A percentile compares a stretch with the other conserved stretches of the same genome.
Conservation (phyloP, 2,113 vertebrate genomes). For the Vanacampus margaritifer region DNA sequence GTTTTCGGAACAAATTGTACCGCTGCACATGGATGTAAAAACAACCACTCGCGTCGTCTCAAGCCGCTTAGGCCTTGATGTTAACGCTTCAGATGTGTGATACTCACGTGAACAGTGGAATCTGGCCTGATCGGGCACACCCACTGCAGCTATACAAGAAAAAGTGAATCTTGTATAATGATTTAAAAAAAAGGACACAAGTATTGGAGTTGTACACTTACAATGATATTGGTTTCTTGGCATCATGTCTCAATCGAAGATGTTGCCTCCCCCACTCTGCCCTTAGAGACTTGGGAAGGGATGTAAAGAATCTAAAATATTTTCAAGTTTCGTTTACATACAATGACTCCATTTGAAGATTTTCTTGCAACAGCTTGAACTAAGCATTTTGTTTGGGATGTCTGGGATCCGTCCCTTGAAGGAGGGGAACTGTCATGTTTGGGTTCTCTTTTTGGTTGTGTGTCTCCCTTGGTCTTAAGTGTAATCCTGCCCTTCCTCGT, state of each 20-base stretch:
- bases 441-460: no score
- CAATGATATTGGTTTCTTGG: slow-evolving; percentile 64
- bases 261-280: slow-evolving; percentile 76
- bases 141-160: slow-evolving; percentile 58
- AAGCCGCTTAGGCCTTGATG: slow-evolving; percentile 8
- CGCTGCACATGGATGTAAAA: slow-evolving; percentile 53
- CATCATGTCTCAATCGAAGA: slow-evolving; percentile 54
- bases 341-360: background rate
- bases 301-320: background rate
- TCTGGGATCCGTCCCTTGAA: no score
- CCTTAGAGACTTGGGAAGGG: no score
- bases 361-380: background rate
- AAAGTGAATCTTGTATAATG: background rate
- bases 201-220: slow-evolving; percentile 49
- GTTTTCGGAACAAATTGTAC: slow-evolving; percentile 62
- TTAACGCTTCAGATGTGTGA: background rate
- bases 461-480: no score
- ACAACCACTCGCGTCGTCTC: slow-evolving; percentile 11
- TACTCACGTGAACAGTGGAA: slow-evolving; percentile 71
- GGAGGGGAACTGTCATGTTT: no score
- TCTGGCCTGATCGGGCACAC: slow-evolving; percentile 67
- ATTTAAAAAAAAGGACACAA: background rate
- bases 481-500: no score
- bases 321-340: no score
- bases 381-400: no score